A percentile compares a stretch with the other conserved stretches of the same genome.
phyloP scores from a whole-genome alignment of 2,797 vertebrate species.

The Odontamblyopus rebecca region DNA sequence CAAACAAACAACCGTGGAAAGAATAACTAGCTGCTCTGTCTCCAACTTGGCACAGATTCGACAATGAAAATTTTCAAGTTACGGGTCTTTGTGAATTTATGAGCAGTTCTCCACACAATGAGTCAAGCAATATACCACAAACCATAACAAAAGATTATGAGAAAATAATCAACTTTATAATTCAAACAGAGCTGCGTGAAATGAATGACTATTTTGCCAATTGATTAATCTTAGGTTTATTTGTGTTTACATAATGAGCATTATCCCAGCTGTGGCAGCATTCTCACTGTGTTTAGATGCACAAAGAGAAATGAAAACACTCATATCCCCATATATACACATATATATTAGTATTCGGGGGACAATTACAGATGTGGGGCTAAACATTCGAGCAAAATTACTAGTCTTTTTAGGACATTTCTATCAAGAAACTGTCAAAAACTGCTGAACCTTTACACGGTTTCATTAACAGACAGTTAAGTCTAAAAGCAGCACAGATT shows the following conservation, averaged over 20 bases:
- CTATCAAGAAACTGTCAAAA: too few species aligned
- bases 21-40: conserved; percentile 12
- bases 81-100: not conserved
- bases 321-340: too few species aligned
- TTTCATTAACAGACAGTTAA: too few species aligned
- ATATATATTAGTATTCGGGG: too few species aligned
- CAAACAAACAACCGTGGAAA: conserved; percentile 13
- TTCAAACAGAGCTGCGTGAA: not conserved
- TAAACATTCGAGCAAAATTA: too few species aligned
- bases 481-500: too few species aligned
- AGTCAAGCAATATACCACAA: not conserved
- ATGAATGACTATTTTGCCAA: not conserved
- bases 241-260: not conserved
- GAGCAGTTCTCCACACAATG: not conserved
- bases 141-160: not conserved
- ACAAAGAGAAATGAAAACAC: too few species aligned
- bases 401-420: too few species aligned
- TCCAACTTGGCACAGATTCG: conserved; percentile 7
- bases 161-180: not conserved
- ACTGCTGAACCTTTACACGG: too few species aligned
- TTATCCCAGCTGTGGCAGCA: too few species aligned
- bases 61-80: conserved; percentile 4
- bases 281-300: too few species aligned
- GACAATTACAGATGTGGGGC: too few species aligned
- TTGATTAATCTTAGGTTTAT: not conserved